Conservation (phyloP, 2,113 vertebrate species). For the Oxyura jamaicensis region DNA sequence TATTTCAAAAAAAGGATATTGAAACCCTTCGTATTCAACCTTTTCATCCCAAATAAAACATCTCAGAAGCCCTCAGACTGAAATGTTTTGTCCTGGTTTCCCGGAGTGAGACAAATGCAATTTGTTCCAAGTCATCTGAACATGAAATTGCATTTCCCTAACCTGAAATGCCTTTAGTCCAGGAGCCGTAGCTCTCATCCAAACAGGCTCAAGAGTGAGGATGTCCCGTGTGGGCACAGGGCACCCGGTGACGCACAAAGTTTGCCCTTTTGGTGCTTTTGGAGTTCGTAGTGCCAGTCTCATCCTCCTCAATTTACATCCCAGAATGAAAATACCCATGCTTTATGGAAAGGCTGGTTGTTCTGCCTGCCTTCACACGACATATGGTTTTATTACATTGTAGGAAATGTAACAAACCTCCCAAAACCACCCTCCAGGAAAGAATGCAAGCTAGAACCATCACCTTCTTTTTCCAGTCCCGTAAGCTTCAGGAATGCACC, state of each 20-base stretch:
- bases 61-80: neutral
- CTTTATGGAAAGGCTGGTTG: neutral
- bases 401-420: neutral
- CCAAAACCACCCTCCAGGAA: neutral
- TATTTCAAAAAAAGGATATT: neutral
- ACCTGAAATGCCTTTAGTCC: neutral
- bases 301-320: neutral
- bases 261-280: neutral
- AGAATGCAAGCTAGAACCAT: neutral
- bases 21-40: neutral
- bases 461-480: neutral
- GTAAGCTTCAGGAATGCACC: neutral
- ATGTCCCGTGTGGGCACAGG: neutral
- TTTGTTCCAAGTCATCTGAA: neutral
- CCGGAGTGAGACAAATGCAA: neutral
- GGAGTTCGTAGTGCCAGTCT: neutral
- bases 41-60: neutral
- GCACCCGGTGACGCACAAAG: neutral
- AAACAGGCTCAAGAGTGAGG: neutral
- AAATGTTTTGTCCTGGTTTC: neutral
- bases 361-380: neutral
- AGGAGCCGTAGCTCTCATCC: neutral
- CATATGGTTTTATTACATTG: neutral
- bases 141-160: neutral
- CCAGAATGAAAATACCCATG: neutral